Conservation (phyloP, 2,888 invertebrate genomes). For the Resseliella maxima region DNA sequence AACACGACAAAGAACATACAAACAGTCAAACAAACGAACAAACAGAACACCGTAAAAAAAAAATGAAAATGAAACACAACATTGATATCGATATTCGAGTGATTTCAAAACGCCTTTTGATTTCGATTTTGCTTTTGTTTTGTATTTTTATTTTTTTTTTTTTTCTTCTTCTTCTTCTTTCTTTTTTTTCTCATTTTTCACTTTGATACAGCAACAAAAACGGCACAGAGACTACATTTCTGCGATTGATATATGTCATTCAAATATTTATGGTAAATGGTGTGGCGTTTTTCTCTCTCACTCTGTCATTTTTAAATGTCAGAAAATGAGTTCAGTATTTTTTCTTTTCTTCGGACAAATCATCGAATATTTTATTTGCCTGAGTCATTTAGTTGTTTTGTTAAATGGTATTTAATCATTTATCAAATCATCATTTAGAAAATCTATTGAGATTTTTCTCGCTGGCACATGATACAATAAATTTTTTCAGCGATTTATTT, state of each 20-base stretch:
- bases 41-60: slow-evolving; percentile 35
- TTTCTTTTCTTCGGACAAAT: not conserved
- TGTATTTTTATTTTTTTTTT: not conserved
- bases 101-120: not conserved
- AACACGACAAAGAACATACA: slow-evolving; percentile 54
- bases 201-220: not conserved
- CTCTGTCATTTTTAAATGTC: not conserved
- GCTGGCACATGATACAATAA: slow-evolving; percentile 4
- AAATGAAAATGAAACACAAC: slow-evolving; percentile 42
- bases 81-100: not conserved
- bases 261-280: not conserved
- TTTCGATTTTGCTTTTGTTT: not conserved
- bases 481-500: not conserved
- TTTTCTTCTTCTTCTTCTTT: no score
- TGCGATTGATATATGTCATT: not conserved
- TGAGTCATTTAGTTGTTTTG: not conserved
- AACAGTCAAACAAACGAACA: slow-evolving; percentile 56
- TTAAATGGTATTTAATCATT: not conserved
- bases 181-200: not conserved
- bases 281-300: not conserved
- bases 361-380: slow-evolving; percentile 1
- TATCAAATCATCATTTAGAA: not conserved
- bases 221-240: not conserved
- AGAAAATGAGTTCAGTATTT: not conserved
- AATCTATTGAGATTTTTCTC: not conserved